Evolutionary conservation across 1,140 invertebrate species (phyloP), one percentile per base, ranked within the genome.

Genomic region (Caenorhabditis brenneri): DNA sequence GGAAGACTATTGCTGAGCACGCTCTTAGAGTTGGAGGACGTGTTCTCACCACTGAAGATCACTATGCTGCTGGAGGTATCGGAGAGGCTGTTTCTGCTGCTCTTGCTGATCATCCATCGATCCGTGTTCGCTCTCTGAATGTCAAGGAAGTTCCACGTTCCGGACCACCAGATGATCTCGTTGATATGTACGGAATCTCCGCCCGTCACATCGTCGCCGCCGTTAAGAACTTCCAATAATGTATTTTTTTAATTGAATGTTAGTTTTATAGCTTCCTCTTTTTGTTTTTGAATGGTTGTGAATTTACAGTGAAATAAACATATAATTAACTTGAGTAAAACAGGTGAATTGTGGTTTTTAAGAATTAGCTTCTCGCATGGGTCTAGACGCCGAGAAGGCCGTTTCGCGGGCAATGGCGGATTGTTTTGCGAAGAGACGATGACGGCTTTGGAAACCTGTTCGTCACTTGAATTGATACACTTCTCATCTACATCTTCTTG

Each of bases 41-140:
- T 31, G 93, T 99, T 48, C 88, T 99, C 55, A 96, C 96, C 36
- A 96, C 98, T 6, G 97, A 99, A 91, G 97, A 99, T 92, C 97
- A 99, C 92, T 99, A 99, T 91, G 93, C 94, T 58, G 94, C 89
- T 95, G 96, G 97, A 89, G 97, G 97, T 86, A 90, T 99, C 74
- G 97, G 97, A 84, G 97, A 99, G 90, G 96, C 97, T 79, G 97
- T 99, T 15, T 89, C 94, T 27, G 93, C 94, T 19, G 96, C 95
- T 16, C 92, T 98, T 65, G 93, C 95, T 27, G 91, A 93, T 84
- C 93, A 95, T 88, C 24, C 85, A 10, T 93, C 94, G 88, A 93
- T 96, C 49, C 91, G 94, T n/a, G 93, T 99, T 5, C 95, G 95
- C 87, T 94, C 94, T 88, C 89, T 99, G 46, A 95, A 93, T 84